Base-by-base conservation (phyloP, 2,797 vertebrate species). In the Steatocranus sp. region DNA sequence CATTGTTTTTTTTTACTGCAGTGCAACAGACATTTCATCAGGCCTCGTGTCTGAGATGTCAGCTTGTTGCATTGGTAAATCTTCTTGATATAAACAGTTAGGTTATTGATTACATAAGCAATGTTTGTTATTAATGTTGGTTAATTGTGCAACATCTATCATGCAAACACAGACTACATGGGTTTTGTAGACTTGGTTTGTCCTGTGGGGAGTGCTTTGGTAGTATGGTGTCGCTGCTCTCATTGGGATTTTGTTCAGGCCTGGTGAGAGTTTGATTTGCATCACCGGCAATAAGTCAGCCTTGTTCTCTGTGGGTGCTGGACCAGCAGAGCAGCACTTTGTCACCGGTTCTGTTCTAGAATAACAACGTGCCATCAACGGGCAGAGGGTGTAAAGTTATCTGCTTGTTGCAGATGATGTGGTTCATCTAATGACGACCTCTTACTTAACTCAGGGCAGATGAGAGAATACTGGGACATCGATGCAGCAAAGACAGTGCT, bases 21-120 rank as follows among this genome's bases (percentile, higher is more conserved):
- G 41, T 18, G 15, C 66, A 27, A 70, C 66, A 46, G 66, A 70
- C 38, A 18, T 46, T 70, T 70, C 66, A 73, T 73, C 68, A 73
- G 41, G 41, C 41, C 1, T 70, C 10, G 4, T 73, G 68, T 73
- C 41, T 48, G 41, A 46, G 41, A 73, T 30, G 25, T 48, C 25
- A 27, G 68, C 68, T n/a, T 48, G 9, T 48, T 48, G 41, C 43
- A 46, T n/a, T 48, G 41, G 41, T 27, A 46, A 73, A 48, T 27
- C 38, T 3, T 48, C 68, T 46, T 48, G 68, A 17, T 48, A n/a
- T 73, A 48, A 73, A 70, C 41, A 70, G 23, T 38, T 36, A 66
- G 34, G 8, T 68, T 68, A 68, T 25, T 68, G 36, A 68, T 43
- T 25, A 68, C 63, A n/a, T 48, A 48, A 73, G 41, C 41, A 46